A percentile compares a stretch with the other conserved stretches of the same genome.
phyloP scores from a whole-genome alignment of 2,888 invertebrate species.

The Drosophila picticornis region DNA sequence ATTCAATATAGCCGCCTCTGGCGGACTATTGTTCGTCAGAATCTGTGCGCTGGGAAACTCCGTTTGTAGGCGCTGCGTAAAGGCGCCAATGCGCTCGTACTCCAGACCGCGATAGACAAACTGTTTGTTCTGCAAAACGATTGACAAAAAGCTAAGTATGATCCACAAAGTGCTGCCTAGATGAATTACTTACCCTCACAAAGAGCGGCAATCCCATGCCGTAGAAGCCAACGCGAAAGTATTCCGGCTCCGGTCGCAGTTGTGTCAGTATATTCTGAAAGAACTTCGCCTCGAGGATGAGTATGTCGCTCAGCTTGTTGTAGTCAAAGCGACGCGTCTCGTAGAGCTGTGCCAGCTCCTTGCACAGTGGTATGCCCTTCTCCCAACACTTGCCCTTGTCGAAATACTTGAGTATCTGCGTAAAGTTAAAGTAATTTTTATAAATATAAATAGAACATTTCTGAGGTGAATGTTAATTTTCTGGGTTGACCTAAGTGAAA shows the following conservation, averaged over 20 bases:
- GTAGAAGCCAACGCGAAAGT: slow-evolving; percentile 97
- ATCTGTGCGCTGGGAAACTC: slow-evolving; percentile 98
- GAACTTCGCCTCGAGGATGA: slow-evolving; percentile 95
- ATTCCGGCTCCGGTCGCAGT: slow-evolving; percentile 96
- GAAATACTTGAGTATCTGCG: slow-evolving; percentile 94
- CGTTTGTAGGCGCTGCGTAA: slow-evolving; percentile 95
- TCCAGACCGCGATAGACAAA: slow-evolving; percentile 98
- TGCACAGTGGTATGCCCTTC: slow-evolving; percentile 95
- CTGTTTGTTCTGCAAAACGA: slow-evolving; percentile 91
- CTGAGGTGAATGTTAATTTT: neutral
- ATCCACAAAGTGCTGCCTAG: neutral
- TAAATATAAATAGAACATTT: neutral
- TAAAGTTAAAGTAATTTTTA: neutral
- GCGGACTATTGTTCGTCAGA: slow-evolving; percentile 95
- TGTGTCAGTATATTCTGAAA: slow-evolving; percentile 95
- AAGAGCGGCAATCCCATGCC: slow-evolving; percentile 97
- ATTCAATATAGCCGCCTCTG: slow-evolving; percentile 93
- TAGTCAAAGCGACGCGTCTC: slow-evolving; percentile 95
- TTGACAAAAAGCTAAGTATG: neutral
- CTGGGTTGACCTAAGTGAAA: no score
- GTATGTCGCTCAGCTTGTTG: slow-evolving; percentile 92
- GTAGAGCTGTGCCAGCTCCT: slow-evolving; percentile 94
- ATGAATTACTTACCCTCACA: slow-evolving; percentile 90
- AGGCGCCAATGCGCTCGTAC: slow-evolving; percentile 97
- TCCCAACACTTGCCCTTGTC: slow-evolving; percentile 99